Conservation (phyloP, 2,888 invertebrate species). For the Criorhina ranunculi region DNA sequence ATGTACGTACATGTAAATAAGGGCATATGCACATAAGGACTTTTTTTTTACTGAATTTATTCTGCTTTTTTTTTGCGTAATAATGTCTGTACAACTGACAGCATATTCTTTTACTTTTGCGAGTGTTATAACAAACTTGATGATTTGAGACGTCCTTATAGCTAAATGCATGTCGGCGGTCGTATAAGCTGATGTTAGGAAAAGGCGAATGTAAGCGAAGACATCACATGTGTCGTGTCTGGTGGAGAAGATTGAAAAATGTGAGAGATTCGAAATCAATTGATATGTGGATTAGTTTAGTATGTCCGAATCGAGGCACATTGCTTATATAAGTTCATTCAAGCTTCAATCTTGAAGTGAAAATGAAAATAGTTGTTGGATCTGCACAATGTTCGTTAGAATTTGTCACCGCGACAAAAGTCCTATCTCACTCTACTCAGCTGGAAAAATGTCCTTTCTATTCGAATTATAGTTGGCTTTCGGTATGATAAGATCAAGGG, state of each 20-base stretch:
- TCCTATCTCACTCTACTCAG: too few species aligned
- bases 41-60: constrained; percentile 12
- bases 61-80: neutral
- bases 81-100: neutral
- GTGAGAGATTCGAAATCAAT: neutral
- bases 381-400: too few species aligned
- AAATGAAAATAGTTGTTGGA: too few species aligned
- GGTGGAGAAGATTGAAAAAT: constrained; percentile 6
- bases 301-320: too few species aligned
- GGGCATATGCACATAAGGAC: neutral
- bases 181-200: neutral
- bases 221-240: neutral
- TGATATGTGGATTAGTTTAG: neutral
- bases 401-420: too few species aligned
- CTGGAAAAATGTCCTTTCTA: too few species aligned
- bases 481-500: too few species aligned
- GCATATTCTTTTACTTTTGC: neutral
- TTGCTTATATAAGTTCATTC: too few species aligned
- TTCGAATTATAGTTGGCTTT: too few species aligned
- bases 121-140: constrained; percentile 32
- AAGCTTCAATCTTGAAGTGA: too few species aligned
- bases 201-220: neutral
- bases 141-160: constrained; percentile 14
- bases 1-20: too few species aligned
- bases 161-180: neutral